phyloP scores from a whole-genome alignment of 2,888 invertebrate genomes.

The Phyllotreta striolata region DNA sequence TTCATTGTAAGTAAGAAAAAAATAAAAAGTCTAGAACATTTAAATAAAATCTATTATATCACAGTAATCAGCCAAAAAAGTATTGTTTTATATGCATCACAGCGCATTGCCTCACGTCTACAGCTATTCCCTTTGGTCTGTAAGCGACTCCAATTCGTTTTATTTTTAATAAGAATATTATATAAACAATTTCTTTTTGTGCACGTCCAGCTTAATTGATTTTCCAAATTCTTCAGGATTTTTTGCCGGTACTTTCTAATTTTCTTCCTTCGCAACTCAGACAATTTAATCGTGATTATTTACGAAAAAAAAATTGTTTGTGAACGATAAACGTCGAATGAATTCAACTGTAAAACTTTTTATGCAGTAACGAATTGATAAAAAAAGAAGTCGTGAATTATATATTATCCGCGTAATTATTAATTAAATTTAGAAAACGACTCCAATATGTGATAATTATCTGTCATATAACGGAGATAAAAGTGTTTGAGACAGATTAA shows the following conservation, averaged over 20 bases:
- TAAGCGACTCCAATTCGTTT: too few relatives aligned
- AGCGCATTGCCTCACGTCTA: too few relatives aligned
- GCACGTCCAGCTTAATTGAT: too few relatives aligned
- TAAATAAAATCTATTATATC: too few relatives aligned
- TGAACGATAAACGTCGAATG: not conserved
- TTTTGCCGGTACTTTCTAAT: conserved; percentile 7
- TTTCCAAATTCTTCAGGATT: not conserved
- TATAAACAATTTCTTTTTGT: too few relatives aligned
- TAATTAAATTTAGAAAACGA: conserved; percentile 13
- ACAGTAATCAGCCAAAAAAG: too few relatives aligned
- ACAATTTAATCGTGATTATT: conserved; percentile 8
- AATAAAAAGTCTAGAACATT: too few relatives aligned
- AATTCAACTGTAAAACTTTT: conserved; percentile 9
- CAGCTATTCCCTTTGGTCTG: too few relatives aligned
- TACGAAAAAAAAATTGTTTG: conserved; percentile 3
- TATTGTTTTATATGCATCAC: too few relatives aligned
- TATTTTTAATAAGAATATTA: too few relatives aligned
- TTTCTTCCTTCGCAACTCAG: not conserved
- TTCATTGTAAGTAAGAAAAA: too few relatives aligned
- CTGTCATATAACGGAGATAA: not conserved
- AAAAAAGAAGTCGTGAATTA: not conserved
- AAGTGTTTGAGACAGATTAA: not conserved
- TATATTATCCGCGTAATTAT: not conserved
- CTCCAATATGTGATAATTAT: not conserved
- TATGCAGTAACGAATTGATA: not conserved